phyloP scores from a whole-genome alignment of 1,140 invertebrate species.

The Drosophila chauvacae region DNA sequence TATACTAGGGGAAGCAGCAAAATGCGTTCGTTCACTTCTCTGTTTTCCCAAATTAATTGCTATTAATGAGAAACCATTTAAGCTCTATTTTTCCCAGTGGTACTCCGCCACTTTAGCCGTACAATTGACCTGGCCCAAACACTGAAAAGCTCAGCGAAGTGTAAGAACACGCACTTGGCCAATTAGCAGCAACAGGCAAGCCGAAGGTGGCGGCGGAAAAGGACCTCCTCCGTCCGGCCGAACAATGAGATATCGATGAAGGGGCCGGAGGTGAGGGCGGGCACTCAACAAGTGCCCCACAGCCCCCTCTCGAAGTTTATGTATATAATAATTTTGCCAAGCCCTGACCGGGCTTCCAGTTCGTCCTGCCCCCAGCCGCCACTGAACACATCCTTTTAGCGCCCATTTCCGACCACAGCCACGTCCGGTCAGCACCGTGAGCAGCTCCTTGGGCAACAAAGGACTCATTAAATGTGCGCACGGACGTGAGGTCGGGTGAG shows the following conservation, averaged over 20 bases:
- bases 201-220: constrained; percentile 16
- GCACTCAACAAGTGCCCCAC: constrained; percentile 69
- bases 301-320: constrained; percentile 63
- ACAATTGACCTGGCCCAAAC: constrained; percentile 26
- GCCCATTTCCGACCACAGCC: constrained; percentile 72
- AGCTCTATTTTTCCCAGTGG: background rate
- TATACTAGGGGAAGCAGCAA: background rate
- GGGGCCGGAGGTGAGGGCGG: constrained; percentile 25
- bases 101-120: constrained; percentile 6
- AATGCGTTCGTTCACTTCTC: too few species aligned
- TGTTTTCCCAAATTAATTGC: background rate
- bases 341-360: constrained; percentile 13
- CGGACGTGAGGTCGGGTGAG: constrained; percentile 42
- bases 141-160: constrained; percentile 47
- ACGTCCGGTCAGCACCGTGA: constrained; percentile 69
- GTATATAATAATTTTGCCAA: constrained; percentile 67
- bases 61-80: background rate
- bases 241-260: constrained; percentile 59
- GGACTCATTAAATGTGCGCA: constrained; percentile 74
- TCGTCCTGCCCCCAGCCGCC: constrained; percentile 4
- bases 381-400: constrained; percentile 67
- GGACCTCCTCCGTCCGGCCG: constrained; percentile 35
- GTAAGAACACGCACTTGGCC: constrained; percentile 74
- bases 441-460: constrained; percentile 52
- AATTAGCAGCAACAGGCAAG: constrained; percentile 75